Evolutionary conservation across 2,113 vertebrate genomes (phyloP), one percentile per base, ranked within the genome.

Genomic region (Scomber scombrus): DNA sequence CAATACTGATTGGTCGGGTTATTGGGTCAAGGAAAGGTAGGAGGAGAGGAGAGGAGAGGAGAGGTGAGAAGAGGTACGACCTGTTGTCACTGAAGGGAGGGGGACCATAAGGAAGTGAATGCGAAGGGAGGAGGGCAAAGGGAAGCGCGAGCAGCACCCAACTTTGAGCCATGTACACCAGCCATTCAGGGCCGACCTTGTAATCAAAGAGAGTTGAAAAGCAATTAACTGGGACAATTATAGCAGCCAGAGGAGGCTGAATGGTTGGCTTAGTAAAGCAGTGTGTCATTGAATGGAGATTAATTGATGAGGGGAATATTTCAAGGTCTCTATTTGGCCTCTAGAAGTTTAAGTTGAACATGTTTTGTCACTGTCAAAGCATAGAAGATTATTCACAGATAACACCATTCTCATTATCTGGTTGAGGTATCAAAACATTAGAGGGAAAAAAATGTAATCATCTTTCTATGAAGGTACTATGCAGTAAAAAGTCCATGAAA

Each of bases 171-270:
- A 80, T 89, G 85, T 75, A 89, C 80, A 89, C 84, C 86, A 91
- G 88, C 94, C 92, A 94, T 92, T 93, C 94, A 93, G 89, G 91
- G 91, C 85, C 93, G 95, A 96, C 95, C 96, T 96, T 96, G 95
- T 95, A 96, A 96, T 91, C 89, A 95, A 95, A 95, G 94, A 93
- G 93, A 95, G 89, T 93, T 95, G 94, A 95, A 96, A 96, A 95
- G 96, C 95, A 96, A 96, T 96, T 96, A 96, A 95, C 91, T 93
- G 88, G 95, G 92, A 95, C 94, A 96, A 96, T 96, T 95, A 95
- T 95, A 93, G 93, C 92, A 92, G 93, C 91, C 92, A 89, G 94
- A 93, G 5, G 65, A 95, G 93, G 92, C 89, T 94, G 95, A 95
- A 96, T 94, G 96, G 92, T 95, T 95, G 94, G 94, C 93, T 95